Base-by-base conservation (phyloP, 2,113 vertebrate species). In the Gavialis gangeticus region DNA sequence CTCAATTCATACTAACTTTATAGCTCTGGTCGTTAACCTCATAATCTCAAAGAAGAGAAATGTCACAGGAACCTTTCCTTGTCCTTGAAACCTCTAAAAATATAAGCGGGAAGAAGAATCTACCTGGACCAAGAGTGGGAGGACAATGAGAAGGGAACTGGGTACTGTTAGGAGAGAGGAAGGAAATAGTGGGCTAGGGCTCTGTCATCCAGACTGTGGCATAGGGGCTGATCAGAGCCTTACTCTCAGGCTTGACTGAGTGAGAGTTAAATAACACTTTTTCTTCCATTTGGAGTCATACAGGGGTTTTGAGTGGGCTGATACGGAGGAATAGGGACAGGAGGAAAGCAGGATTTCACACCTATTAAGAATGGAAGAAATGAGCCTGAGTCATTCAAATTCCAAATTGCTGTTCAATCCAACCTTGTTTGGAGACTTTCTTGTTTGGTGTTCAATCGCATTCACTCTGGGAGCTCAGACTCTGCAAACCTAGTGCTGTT, bases 151-250 rank as follows among this genome's bases (percentile, higher is more conserved):
- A 24, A 28, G 25, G 25, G 55, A 56, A 56, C 17, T 7, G 30
- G 27, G 73, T 24, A 19, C 25, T 54, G 55, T n/a, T 14, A 30
- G 58, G 12, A 60, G 25, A 55, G 59, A 14, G 10, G 28, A 67
- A 7, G 16, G 21, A 79, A 59, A 5, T 28, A 59, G 59, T 30
- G 58, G 82, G 22, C 6, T 28, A 87, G 27, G 62, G 57, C 10
- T 0, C 0, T 73, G 54, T 6, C 46, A 14, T 28, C 54, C 24
- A 18, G 28, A n/a, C 63, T 18, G 54, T 8, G 73, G 57, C 18
- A 73, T 59, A 86, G 0, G 0, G 46, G 27, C 27, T 27, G 27
- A 34, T 1, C 14, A 24, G 30, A 30, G 9, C 67, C 30, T 34
- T 34, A 18, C 34, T 30, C 28, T 55, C 64, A 37, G 24, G 24